A percentile compares a stretch with the other conserved stretches of the same genome.
These are phyloP conservation scores for Heliornis fulica DNA, from an alignment of 2,113 vertebrate genomes.

Conservation along the genomic window DNA sequence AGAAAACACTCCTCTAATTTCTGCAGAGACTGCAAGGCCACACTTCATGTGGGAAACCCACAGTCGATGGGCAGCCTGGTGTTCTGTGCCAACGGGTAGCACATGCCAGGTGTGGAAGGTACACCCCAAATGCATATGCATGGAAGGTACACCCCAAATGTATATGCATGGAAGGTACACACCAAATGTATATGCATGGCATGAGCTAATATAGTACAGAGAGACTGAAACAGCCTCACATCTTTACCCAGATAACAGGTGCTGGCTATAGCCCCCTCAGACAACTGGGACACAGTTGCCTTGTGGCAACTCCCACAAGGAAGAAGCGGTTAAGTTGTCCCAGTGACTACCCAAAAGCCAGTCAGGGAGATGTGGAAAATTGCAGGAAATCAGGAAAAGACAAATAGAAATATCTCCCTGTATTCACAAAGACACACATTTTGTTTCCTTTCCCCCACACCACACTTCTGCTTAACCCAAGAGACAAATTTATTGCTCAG, in stretches of 20 bases:
- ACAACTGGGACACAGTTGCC: not conserved
- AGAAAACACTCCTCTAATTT: not conserved
- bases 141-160: not conserved
- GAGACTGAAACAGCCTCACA: not conserved
- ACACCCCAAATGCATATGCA: not conserved
- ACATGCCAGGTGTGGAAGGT: not conserved
- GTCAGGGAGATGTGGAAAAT: not conserved
- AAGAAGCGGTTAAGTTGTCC: not conserved
- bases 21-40: not conserved
- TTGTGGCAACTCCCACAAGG: too few relatives aligned
- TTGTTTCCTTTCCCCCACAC: not conserved
- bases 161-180: not conserved
- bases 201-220: not conserved
- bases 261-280: not conserved
- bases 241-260: not conserved
- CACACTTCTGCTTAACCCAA: not conserved
- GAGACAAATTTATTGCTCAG: not conserved
- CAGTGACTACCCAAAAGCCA: not conserved
- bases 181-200: not conserved
- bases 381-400: not conserved
- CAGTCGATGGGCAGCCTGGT: not conserved
- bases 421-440: not conserved
- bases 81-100: not conserved
- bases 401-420: not conserved
- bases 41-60: not conserved